phyloP scores from a whole-genome alignment of 1,140 invertebrate genomes.

The Cataglyphis hispanica region DNA sequence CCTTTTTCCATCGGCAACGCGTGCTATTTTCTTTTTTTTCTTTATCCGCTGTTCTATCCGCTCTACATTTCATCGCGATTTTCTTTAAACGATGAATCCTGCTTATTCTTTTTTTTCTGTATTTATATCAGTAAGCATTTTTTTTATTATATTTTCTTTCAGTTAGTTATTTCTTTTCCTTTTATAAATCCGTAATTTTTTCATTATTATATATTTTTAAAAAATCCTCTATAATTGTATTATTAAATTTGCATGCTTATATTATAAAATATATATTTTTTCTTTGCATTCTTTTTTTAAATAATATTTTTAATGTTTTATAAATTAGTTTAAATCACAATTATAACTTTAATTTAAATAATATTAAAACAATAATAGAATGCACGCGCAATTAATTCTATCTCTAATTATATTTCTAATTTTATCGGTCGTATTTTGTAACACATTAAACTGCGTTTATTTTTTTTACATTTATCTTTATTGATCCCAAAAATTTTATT shows the following conservation, averaged over 20 bases:
- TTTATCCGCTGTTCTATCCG: slow-evolving; percentile 35
- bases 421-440: too few relatives aligned
- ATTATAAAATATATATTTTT: not conserved
- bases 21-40: slow-evolving; percentile 18
- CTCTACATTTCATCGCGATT: slow-evolving; percentile 27
- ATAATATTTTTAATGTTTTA: not conserved
- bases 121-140: not conserved
- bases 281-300: too few relatives aligned
- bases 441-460: too few relatives aligned
- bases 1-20: slow-evolving; percentile 23
- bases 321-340: too few relatives aligned
- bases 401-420: too few relatives aligned
- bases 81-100: not conserved
- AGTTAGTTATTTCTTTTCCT: not conserved
- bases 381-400: not conserved
- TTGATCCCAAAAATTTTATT: not conserved
- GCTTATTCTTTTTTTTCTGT: not conserved
- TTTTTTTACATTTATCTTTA: not conserved
- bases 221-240: not conserved
- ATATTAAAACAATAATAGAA: not conserved
- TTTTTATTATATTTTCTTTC: not conserved
- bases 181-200: not conserved
- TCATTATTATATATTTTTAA: not conserved
- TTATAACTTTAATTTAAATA: not conserved
- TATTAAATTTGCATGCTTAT: not conserved